Evolutionary conservation across 2,797 vertebrate species (phyloP).

Genomic region (Anguilla pacifica): DNA sequence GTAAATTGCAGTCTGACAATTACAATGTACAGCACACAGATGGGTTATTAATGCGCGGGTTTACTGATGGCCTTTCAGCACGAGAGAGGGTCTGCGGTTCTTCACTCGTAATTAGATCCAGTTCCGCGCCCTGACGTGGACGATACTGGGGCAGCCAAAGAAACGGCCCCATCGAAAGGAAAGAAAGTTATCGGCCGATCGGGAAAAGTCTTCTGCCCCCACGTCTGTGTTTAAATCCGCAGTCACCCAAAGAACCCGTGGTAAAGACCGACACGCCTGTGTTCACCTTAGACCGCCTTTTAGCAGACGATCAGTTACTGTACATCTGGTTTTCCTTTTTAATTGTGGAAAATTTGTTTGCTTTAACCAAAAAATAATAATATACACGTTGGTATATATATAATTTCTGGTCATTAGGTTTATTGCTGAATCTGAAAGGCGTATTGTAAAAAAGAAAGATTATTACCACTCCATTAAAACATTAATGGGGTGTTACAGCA

Average conservation of each 20-base stretch:
- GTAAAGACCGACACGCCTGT: conserved; percentile 72
- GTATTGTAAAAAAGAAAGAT: conserved; percentile 46
- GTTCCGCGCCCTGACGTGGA: conserved; percentile 52
- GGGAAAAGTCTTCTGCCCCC: conserved; percentile 60
- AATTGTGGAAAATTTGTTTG: not conserved
- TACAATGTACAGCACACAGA: conserved; percentile 84
- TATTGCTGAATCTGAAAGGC: not conserved
- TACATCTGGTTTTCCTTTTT: not conserved
- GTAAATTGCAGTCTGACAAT: conserved; percentile 87
- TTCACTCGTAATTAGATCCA: conserved; percentile 86
- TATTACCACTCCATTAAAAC: conserved; percentile 42
- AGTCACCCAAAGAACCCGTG: conserved; percentile 29
- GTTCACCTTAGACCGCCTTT: conserved; percentile 74
- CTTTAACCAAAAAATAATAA: not conserved
- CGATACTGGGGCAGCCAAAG: conserved; percentile 46
- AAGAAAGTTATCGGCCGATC: conserved; percentile 82
- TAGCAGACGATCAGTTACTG: not conserved
- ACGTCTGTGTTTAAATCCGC: conserved; percentile 48
- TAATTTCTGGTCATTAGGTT: not conserved
- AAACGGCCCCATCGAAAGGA: conserved; percentile 65
- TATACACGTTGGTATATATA: not conserved
- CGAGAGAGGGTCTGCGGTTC: conserved; percentile 76
- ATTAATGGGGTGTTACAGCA: conserved; percentile 48
- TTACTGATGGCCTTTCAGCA: conserved; percentile 85
- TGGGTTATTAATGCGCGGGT: conserved; percentile 86